A percentile compares a stretch with the other conserved stretches of the same genome.
Conservation (phyloP, 2,888 invertebrate species). For the Sicus ferrugineus region DNA sequence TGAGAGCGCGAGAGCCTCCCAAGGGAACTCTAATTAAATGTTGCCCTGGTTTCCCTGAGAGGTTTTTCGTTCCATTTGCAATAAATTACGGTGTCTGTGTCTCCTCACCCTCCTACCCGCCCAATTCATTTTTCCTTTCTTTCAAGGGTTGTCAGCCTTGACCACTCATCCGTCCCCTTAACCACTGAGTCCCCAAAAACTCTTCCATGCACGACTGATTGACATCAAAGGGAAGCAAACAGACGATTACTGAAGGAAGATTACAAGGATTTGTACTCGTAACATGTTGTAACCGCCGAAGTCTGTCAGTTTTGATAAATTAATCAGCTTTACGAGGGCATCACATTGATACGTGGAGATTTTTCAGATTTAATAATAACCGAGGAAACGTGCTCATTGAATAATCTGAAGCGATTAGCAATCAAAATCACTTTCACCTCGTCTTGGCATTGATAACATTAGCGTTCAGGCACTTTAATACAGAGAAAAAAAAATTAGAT, state of each 20-base stretch:
- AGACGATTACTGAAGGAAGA: slow-evolving; percentile 14
- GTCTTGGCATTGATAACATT: too few species aligned
- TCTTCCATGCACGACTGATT: slow-evolving; percentile 6
- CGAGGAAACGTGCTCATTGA: neutral
- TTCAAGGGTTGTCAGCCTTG: too few species aligned
- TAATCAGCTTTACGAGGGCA: neutral
- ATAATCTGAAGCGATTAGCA: neutral
- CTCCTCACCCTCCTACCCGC: neutral
- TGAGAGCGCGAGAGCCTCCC: too few species aligned
- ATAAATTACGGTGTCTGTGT: too few species aligned
- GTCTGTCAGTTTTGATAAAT: slow-evolving; percentile 8
- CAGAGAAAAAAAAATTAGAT: too few species aligned
- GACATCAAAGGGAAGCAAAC: slow-evolving; percentile 22
- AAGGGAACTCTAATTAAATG: neutral
- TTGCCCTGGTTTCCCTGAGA: neutral
- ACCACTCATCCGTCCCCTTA: neutral
- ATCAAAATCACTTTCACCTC: too few species aligned
- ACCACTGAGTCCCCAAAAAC: neutral
- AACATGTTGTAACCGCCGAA: neutral
- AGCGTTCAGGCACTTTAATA: too few species aligned
- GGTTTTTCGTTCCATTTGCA: neutral
- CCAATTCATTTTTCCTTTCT: too few species aligned
- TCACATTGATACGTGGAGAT: neutral
- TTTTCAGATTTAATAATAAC: neutral
- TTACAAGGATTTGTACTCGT: slow-evolving; percentile 15